Evolutionary conservation across 2,888 invertebrate species (phyloP), one percentile per base, ranked within the genome.

Genomic region (Microctonus aethiopoides): DNA sequence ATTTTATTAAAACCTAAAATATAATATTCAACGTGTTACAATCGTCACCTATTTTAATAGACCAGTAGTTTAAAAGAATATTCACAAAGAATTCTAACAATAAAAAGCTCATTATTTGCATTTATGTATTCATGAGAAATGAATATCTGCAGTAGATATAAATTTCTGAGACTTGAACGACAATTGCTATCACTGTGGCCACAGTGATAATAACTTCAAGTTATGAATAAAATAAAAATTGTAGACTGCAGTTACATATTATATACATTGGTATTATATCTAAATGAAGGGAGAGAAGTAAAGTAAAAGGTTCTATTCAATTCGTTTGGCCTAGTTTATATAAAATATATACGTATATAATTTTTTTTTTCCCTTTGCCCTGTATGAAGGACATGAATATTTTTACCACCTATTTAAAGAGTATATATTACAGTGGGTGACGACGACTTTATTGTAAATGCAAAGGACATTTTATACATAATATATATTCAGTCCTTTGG

Each of bases 201-300:
- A 34, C 22, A 16, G 34, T 59, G 59, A 59, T 59, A 34, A 34
- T 34, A 36, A 20, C 34, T 59, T 34, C 22, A 16, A 20, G 59
- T 59, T 36, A 34, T 29, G 34, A 34, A 59, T 59, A 59, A 34
- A 59, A 59, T 46, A 39, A 13, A 57, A 20, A 57, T 34, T 34
- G 34, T 59, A 34, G 20, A 59, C 34, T 32, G 59, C 34, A 32
- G 22, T 16, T 34, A 11, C 5, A 32, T 22, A 22, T 16, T 10
- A 32, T 34, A 34, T 32, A 34, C 59, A 36, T 34, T 11, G 59
- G 34, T 59, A 34, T 36, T 29, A 16, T 46, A n/a, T 7, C 46
- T 46, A 9, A 7, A 46, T 46, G 16, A 46, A 7, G 16, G 7
- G 16, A n/a, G 6, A n/a, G 46, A 46, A 20, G 7, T 7, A 0